These are phyloP conservation scores for Halcyon malimbica DNA, from an alignment of 2,113 vertebrate species.

Conservation along the genomic window DNA sequence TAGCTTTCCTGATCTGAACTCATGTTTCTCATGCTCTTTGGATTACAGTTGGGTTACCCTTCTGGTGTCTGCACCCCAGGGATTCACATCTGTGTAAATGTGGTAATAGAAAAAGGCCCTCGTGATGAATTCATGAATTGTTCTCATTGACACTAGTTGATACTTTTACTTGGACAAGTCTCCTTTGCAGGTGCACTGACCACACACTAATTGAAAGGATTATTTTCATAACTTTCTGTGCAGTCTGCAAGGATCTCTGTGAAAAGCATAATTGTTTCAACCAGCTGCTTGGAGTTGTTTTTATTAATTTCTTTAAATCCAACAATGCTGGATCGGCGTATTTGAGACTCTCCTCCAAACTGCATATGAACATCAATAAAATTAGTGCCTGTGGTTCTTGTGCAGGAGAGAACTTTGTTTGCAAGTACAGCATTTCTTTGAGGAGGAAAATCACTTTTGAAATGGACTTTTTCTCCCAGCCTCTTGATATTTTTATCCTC, in stretches of 20 bases:
- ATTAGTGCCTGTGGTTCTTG: not conserved
- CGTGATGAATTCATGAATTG: slow-evolving; percentile 81
- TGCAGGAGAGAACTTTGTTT: slow-evolving; percentile 32
- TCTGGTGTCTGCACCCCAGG: slow-evolving; percentile 74
- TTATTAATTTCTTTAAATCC: slow-evolving; percentile 78
- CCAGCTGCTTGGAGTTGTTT: slow-evolving; percentile 81
- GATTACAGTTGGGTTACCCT: slow-evolving; percentile 75
- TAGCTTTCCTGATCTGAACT: slow-evolving; percentile 76
- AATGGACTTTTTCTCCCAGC: slow-evolving; percentile 20
- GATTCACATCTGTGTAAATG: slow-evolving; percentile 83
- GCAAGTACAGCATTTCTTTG: slow-evolving; percentile 28
- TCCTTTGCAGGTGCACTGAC: slow-evolving; percentile 84
- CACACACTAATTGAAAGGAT: slow-evolving; percentile 87
- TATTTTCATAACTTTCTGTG: slow-evolving; percentile 86
- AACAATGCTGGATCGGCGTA: slow-evolving; percentile 71
- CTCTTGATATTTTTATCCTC: slow-evolving; percentile 63
- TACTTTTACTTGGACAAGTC: slow-evolving; percentile 79
- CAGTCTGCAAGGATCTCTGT: slow-evolving; percentile 79
- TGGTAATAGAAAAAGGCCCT: slow-evolving; percentile 74
- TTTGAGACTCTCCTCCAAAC: slow-evolving; percentile 62
- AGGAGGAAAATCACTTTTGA: slow-evolving; percentile 13
- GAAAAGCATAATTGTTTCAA: slow-evolving; percentile 81
- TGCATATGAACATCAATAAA: slow-evolving; percentile 37
- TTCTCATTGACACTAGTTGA: slow-evolving; percentile 76
- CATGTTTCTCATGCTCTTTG: slow-evolving; percentile 77